These are phyloP conservation scores for Drosophila oshimai DNA, from an alignment of 1,140 invertebrate species.

Conservation along the genomic window DNA sequence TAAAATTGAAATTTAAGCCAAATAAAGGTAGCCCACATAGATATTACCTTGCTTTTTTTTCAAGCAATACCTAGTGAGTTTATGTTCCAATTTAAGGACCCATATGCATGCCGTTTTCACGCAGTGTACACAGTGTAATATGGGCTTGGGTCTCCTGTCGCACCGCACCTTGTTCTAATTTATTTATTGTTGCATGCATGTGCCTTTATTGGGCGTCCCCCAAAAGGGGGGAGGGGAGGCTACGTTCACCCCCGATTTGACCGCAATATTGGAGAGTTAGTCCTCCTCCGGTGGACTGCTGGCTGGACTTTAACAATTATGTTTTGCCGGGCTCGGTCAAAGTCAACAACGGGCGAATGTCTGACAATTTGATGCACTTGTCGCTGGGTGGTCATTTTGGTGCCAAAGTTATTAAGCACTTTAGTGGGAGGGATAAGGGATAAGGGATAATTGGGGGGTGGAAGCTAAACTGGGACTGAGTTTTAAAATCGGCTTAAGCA, in stretches of 20 bases:
- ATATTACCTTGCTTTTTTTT: too few relatives aligned
- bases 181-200: slow-evolving; percentile 74
- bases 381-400: slow-evolving; percentile 56
- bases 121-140: neutral
- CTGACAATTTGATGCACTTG: slow-evolving; percentile 76
- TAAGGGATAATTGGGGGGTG: slow-evolving; percentile 9
- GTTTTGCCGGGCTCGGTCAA: slow-evolving; percentile 57
- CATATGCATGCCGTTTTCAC: neutral
- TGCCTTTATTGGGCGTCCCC: slow-evolving; percentile 63
- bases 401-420: slow-evolving; percentile 72
- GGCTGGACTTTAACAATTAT: slow-evolving; percentile 69
- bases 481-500: slow-evolving; percentile 63
- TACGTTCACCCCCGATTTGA: neutral
- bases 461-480: slow-evolving; percentile 6
- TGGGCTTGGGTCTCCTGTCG: neutral
- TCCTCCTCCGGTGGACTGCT: too few relatives aligned
- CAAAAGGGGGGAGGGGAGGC: neutral
- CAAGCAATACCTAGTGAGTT: neutral
- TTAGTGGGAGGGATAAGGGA: slow-evolving; percentile 1
- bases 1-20: too few relatives aligned
- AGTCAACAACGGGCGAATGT: slow-evolving; percentile 58
- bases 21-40: too few relatives aligned
- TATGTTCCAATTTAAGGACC: too few relatives aligned
- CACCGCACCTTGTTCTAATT: slow-evolving; percentile 75
- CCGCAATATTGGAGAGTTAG: slow-evolving; percentile 31